Evolutionary conservation across 2,113 vertebrate genomes (phyloP).

Genomic region (Dasyornis broadbenti): DNA sequence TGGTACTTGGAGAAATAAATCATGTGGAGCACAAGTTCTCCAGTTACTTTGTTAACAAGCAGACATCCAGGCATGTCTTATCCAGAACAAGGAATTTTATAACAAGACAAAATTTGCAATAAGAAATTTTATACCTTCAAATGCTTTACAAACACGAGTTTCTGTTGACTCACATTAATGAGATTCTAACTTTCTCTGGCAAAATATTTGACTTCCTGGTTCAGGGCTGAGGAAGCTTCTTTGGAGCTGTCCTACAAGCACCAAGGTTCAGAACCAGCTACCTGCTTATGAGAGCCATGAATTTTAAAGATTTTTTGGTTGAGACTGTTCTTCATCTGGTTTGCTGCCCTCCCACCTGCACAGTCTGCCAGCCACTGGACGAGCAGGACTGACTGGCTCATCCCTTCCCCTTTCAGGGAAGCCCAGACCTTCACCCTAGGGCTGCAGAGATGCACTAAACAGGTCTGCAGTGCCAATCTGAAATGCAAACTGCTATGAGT

Average conservation of each 20-base stretch:
- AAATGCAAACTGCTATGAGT: background rate
- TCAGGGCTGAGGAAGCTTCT: background rate
- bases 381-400: conserved; percentile 43
- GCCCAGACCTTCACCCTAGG: conserved; percentile 16
- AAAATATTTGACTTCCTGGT: background rate
- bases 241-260: background rate
- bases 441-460: conserved; percentile 8
- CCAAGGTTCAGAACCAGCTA: background rate
- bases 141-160: background rate
- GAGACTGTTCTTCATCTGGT: background rate
- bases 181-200: background rate
- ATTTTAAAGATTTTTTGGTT: background rate
- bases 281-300: background rate
- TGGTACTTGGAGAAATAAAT: background rate
- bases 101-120: background rate
- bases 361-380: conserved; percentile 14
- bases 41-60: background rate
- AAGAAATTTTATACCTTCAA: background rate
- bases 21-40: background rate
- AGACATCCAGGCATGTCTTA: background rate
- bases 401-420: background rate
- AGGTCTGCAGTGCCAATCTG: background rate
- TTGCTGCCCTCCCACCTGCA: background rate
- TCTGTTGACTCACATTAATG: background rate
- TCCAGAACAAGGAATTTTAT: background rate